Conservation (phyloP, 2,113 vertebrate genomes). For the Cepphus grylle region DNA sequence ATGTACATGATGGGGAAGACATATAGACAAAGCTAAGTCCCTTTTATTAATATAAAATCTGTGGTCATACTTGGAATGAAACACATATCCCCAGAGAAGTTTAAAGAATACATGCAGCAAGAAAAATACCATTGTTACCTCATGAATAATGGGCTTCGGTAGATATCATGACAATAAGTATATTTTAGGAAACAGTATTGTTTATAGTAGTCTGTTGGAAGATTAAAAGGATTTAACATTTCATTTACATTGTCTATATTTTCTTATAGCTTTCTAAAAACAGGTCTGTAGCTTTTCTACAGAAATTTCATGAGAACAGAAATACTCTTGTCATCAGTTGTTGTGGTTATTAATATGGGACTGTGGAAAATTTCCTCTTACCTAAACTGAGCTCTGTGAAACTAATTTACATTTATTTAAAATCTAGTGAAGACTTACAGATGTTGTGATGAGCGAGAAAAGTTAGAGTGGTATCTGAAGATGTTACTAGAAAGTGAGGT, state of each 20-base stretch:
- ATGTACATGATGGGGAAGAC: neutral
- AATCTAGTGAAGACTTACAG: neutral
- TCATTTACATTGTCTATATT: conserved; percentile 8
- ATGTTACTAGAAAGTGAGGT: neutral
- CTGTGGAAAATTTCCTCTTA: neutral
- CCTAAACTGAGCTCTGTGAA: neutral
- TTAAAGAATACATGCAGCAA: conserved; percentile 27
- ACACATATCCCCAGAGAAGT: neutral
- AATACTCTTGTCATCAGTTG: neutral
- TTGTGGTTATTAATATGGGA: conserved; percentile 18
- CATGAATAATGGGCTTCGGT: conserved; percentile 36
- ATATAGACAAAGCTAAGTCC: conserved; percentile 6
- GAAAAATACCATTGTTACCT: conserved; percentile 35
- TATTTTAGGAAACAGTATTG: conserved; percentile 28
- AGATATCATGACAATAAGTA: conserved; percentile 27
- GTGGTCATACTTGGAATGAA: conserved; percentile 48
- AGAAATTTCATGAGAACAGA: neutral
- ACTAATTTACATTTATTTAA: neutral
- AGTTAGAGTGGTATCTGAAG: neutral
- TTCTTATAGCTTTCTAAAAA: neutral
- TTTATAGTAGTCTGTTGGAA: conserved; percentile 27
- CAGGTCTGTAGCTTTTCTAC: neutral
- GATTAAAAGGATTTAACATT: conserved; percentile 31
- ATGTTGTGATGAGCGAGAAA: neutral
- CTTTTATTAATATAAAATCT: conserved; percentile 56